Conservation (phyloP, 2,113 vertebrate genomes). For the Thalassarche chlororhynchos region DNA sequence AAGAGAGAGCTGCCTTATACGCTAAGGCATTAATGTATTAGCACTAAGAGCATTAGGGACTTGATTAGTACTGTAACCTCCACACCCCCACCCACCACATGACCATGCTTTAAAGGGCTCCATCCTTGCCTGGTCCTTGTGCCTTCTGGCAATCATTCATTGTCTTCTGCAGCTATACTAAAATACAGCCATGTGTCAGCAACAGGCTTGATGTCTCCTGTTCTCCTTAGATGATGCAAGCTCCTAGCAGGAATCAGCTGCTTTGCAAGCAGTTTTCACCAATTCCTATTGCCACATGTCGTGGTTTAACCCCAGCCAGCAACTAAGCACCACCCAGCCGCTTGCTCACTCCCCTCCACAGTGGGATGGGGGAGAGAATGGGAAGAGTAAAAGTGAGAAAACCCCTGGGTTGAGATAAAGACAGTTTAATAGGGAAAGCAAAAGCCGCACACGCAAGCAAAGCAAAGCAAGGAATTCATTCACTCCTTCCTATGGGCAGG, state of each 20-base stretch:
- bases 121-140: not conserved
- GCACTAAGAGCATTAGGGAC: constrained; percentile 15
- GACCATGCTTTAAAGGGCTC: not conserved
- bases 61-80: not conserved
- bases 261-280: not conserved
- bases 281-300: not conserved
- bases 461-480: no score
- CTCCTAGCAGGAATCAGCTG: not conserved
- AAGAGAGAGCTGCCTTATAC: not conserved
- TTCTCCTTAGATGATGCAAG: not conserved
- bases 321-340: no score
- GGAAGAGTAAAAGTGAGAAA: no score
- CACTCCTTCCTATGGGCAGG: no score
- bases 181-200: not conserved
- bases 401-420: no score
- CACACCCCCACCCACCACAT: not conserved
- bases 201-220: not conserved
- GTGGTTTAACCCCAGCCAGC: no score
- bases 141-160: not conserved
- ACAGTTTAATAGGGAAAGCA: no score
- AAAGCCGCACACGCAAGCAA: no score
- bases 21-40: constrained; percentile 13
- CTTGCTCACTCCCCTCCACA: no score
- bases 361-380: no score
- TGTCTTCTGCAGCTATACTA: not conserved